Evolutionary conservation across 2,113 vertebrate genomes (phyloP), one percentile per base, ranked within the genome.

Genomic region (Hystrix cristata): DNA sequence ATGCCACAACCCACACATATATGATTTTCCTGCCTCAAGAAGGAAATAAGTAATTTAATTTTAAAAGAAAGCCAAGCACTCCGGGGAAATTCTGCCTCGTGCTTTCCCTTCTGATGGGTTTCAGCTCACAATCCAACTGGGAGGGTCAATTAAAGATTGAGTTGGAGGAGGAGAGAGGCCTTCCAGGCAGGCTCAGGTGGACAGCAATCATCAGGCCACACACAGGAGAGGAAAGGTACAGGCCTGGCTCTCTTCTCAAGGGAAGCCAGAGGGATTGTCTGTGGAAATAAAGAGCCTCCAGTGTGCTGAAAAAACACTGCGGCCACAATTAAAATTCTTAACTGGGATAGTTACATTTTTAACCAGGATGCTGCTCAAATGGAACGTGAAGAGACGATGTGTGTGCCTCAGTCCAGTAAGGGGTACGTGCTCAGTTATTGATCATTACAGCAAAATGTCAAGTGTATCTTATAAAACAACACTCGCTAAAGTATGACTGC

Each of bases 51-150:
- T 27, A 82, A 97, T 71, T 60, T 93, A 76, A 92, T 95, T 97
- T 95, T 92, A 79, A 98, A 79, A 96, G n/a, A 62, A 90, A 81
- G 74, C 65, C 86, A 57, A 95, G 93, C 69, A 81, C 83, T 60
- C 29, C 0, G 31, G 80, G 76, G 78, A 86, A 91, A 94, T 79
- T 84, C 51, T 25, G 62, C 18, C 74, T 64, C 53, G 34, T 76
- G 62, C 51, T 87, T 76, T 96, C 92, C 29, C 78, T 82, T 65
- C 43, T 34, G 79, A 86, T 62, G 71, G 55, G 79, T 91, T 97
- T 98, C 64, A 67, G 69, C 34, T 90, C 79, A 46, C 0, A 2
- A 25, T 43, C 72, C 25, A 4, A 8, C 2, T 0, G 57, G 34
- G 76, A 51, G 2, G 71, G 14, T 79, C 48, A 0, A 21, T 95